phyloP scores from a whole-genome alignment of 2,113 vertebrate species.

The Thamnaconus septentrionalis region DNA sequence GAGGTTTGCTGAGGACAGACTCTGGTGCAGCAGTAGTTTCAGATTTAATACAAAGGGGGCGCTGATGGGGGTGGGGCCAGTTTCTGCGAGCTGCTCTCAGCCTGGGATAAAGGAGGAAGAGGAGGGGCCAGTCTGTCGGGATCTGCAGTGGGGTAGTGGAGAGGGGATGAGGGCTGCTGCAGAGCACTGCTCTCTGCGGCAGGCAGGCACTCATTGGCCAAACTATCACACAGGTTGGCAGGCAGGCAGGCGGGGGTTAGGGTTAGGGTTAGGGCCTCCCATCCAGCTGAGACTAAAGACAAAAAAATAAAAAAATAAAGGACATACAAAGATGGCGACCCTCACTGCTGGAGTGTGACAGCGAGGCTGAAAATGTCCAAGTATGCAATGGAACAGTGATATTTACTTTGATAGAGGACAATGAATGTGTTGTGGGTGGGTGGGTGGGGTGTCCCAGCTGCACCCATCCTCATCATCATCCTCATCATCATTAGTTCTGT shows the following conservation, averaged over 20 bases:
- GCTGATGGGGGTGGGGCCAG: conserved; percentile 53
- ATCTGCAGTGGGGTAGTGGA: conserved; percentile 31
- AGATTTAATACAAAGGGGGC: conserved; percentile 48
- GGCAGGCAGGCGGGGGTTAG: no score
- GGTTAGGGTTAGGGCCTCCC: conserved; percentile 39
- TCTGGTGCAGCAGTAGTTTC: conserved; percentile 75
- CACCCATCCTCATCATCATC: conserved; percentile 30
- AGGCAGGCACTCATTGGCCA: conserved; percentile 82
- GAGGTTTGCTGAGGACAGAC: conserved; percentile 68
- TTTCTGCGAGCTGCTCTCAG: conserved; percentile 71
- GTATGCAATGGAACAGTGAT: conserved; percentile 78
- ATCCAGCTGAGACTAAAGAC: conserved; percentile 4
- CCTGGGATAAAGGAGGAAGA: conserved; percentile 1
- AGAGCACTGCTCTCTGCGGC: conserved; percentile 67
- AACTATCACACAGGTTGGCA: conserved; percentile 72
- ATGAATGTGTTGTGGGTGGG: conserved; percentile 25
- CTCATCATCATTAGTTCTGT: conserved; percentile 41
- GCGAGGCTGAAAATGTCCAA: conserved; percentile 70
- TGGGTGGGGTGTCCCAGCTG: conserved; percentile 32
- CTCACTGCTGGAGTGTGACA: conserved; percentile 67
- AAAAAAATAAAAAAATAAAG: background rate
- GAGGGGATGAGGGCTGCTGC: conserved; percentile 65
- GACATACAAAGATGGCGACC: conserved; percentile 27
- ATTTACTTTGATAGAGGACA: conserved; percentile 70
- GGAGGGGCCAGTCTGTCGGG: conserved; percentile 42